These are phyloP conservation scores for Saccopteryx leptura DNA, from an alignment of 2,113 vertebrate genomes.

Conservation along the genomic window DNA sequence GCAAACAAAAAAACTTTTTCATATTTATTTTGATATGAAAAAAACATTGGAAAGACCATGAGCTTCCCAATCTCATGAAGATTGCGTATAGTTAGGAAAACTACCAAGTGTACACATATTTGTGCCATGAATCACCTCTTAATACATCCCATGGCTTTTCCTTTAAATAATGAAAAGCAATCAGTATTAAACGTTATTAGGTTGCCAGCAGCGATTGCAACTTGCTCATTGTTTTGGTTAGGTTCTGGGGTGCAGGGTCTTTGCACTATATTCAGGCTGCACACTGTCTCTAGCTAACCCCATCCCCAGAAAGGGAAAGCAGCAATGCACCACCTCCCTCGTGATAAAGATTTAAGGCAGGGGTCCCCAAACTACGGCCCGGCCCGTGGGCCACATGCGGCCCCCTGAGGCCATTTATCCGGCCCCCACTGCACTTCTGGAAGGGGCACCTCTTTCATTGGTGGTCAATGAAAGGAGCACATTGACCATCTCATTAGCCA, in stretches of 20 bases:
- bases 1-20: neutral
- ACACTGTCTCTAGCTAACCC: neutral
- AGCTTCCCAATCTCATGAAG: neutral
- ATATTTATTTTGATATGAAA: constrained; percentile 46
- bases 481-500: too few species aligned
- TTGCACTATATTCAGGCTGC: neutral
- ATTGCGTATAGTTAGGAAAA: constrained; percentile 20
- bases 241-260: neutral
- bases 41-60: neutral
- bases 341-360: neutral
- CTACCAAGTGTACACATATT: neutral
- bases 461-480: too few species aligned
- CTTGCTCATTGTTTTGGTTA: neutral
- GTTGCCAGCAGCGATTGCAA: constrained; percentile 10
- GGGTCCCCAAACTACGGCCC: too few species aligned
- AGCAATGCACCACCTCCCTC: neutral
- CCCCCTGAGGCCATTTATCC: too few species aligned
- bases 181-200: neutral
- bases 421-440: too few species aligned
- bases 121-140: constrained; percentile 31
- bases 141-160: neutral
- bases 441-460: too few species aligned
- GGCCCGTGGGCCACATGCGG: too few species aligned
- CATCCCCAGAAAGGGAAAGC: neutral
- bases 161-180: constrained; percentile 37